These are phyloP conservation scores for Notodonta dromedarius DNA, from an alignment of 2,888 invertebrate genomes.

Conservation along the genomic window DNA sequence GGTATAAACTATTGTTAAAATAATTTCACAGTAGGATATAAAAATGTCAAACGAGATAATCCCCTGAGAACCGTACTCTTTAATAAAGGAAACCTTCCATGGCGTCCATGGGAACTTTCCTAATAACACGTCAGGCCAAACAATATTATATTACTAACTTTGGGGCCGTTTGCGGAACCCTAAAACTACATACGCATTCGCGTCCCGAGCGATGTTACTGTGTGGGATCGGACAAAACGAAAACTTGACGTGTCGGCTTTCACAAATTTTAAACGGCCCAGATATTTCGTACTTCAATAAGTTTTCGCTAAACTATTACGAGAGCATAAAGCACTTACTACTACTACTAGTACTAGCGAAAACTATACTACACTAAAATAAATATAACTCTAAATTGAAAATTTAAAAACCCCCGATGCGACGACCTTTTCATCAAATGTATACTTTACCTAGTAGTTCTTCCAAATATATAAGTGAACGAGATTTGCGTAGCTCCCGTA, in stretches of 20 bases:
- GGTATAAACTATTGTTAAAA: too few species aligned
- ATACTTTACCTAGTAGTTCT: too few species aligned
- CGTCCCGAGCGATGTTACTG: slow-evolving; percentile 28
- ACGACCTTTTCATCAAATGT: too few species aligned
- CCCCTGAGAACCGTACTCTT: background rate
- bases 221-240: slow-evolving; percentile 29
- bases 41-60: too few species aligned
- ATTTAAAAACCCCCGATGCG: too few species aligned
- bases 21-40: too few species aligned
- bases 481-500: too few species aligned
- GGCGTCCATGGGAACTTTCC: background rate
- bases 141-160: background rate
- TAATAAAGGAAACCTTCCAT: background rate
- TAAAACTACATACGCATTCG: background rate
- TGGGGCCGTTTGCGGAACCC: background rate
- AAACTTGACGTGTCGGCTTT: slow-evolving; percentile 19
- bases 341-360: too few species aligned
- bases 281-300: slow-evolving; percentile 12
- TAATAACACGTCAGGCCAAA: background rate
- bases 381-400: too few species aligned
- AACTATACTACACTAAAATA: background rate
- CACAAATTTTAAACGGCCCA: slow-evolving; percentile 11
- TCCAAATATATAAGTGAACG: too few species aligned
- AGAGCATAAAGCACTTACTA: too few species aligned
- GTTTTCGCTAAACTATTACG: slow-evolving; percentile 1